These are phyloP conservation scores for Peromyscus attwateri DNA, from an alignment of 2,797 vertebrate genomes.

Conservation along the genomic window DNA sequence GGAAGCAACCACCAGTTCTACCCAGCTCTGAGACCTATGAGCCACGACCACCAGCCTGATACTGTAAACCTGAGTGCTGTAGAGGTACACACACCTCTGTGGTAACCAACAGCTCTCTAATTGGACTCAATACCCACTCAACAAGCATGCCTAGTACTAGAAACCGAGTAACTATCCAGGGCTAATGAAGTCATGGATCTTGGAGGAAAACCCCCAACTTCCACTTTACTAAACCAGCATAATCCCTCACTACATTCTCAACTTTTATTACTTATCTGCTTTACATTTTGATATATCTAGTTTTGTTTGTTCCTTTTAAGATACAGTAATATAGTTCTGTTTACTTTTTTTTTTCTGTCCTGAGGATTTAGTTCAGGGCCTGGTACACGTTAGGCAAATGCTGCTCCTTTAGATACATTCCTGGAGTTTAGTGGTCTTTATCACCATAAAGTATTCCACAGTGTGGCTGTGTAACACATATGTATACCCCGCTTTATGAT, in stretches of 20 bases:
- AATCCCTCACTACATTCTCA: not conserved
- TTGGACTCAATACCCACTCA: not conserved
- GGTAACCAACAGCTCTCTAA: not conserved
- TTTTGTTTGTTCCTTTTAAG: conserved; percentile 45
- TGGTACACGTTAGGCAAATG: not conserved
- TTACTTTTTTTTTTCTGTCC: not conserved
- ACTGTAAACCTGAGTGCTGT: not conserved
- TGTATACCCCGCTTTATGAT: conserved; percentile 33
- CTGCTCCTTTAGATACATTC: not conserved
- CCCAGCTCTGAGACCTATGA: not conserved
- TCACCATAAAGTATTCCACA: not conserved
- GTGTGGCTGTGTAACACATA: not conserved
- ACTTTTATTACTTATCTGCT: not conserved
- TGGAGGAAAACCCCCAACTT: not conserved
- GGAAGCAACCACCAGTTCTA: not conserved
- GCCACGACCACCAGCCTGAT: not conserved
- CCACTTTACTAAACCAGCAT: not conserved
- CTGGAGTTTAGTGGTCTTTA: not conserved
- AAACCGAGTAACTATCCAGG: not conserved
- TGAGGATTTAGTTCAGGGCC: not conserved
- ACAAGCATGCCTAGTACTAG: no score
- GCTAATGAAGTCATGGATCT: not conserved
- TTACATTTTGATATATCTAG: conserved; percentile 12
- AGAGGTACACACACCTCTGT: not conserved
- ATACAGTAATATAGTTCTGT: conserved; percentile 19